Evolutionary conservation across 2,888 invertebrate species (phyloP), one percentile per base, ranked within the genome.

Genomic region (Orgyia antiqua): DNA sequence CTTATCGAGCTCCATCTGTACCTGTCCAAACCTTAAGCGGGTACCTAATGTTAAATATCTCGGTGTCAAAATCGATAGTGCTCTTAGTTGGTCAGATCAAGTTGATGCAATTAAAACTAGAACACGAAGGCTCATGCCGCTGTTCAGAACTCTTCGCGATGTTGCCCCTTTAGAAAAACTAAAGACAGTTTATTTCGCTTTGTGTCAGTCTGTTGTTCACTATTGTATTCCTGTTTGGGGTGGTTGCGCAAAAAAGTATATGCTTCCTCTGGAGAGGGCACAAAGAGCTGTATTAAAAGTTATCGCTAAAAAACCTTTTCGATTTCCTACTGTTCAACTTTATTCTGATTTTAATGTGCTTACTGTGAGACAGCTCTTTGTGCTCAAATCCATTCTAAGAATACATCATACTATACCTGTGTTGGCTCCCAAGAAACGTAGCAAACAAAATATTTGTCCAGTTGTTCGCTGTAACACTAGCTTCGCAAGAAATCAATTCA

Each of bases 201-300:
- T 27, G 13, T 11, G 11, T 2, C 27, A 27, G 10, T 25, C 24
- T 3, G 8, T 24, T 12, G 2, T 19, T n/a, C n/a, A 12, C 7
- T 31, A 25, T 24, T 9, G 13, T 13, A 15, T 15, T 15, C 4
- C 6, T 15, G 6, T 15, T 4, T 15, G 15, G 15, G 15, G 15
- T 15, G 15, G 15, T 4, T 4, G 4, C 4, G 15, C 10, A 2
- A 28, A 28, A 20, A 21, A 20, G 1, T 5, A 10, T 2, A 2
- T 28, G 7, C 2, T 28, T 4, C 7, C 7, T 10, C n/a, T 28
- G 4, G 28, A 21, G 13, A 4, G 28, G 2, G 28, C 28, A 2
- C 28, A 28, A 21, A 21, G 28, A 13, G 13, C 28, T 1, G 21
- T 28, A 2, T 1, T 28, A 5, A 28, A 28, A 10, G 13, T 28